Percentiles rank a stretch among this genome's conserved stretches.
phyloP scores from a whole-genome alignment of 2,888 invertebrate species.

The Amiota minor region DNA sequence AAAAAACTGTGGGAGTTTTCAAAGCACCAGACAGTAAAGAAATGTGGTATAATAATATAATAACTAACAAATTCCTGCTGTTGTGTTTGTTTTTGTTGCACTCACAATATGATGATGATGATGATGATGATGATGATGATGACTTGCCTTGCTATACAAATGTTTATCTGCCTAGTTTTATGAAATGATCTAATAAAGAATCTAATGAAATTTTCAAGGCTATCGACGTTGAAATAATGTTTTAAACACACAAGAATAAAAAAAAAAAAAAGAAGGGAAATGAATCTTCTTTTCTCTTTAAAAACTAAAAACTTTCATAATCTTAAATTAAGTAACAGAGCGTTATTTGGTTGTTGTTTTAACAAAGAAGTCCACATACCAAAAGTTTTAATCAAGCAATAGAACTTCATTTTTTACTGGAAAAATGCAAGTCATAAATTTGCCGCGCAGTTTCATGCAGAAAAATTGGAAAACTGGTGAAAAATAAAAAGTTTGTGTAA shows the following conservation, averaged over 20 bases:
- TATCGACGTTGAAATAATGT: too few relatives aligned
- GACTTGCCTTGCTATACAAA: neutral
- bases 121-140: neutral
- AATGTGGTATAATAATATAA: neutral
- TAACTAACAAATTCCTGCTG: neutral
- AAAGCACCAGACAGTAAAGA: neutral
- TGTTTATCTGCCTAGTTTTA: neutral
- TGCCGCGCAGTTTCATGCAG: neutral
- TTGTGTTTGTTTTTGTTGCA: neutral
- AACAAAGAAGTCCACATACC: neutral
- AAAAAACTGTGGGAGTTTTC: too few relatives aligned
- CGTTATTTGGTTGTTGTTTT: too few relatives aligned
- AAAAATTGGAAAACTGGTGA: neutral
- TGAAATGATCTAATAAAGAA: neutral
- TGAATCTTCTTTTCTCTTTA: too few relatives aligned
- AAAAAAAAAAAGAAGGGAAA: too few relatives aligned
- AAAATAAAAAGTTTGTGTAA: neutral
- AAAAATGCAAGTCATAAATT: conserved; percentile 9
- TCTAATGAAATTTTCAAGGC: too few relatives aligned
- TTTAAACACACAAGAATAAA: too few relatives aligned
- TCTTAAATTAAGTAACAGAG: too few relatives aligned
- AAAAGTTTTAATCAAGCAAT: neutral
- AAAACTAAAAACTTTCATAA: too few relatives aligned
- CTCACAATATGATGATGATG: neutral
- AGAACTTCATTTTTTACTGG: neutral